These are phyloP conservation scores for Glomeris marginata DNA, from an alignment of 2,888 invertebrate genomes.

Conservation along the genomic window DNA sequence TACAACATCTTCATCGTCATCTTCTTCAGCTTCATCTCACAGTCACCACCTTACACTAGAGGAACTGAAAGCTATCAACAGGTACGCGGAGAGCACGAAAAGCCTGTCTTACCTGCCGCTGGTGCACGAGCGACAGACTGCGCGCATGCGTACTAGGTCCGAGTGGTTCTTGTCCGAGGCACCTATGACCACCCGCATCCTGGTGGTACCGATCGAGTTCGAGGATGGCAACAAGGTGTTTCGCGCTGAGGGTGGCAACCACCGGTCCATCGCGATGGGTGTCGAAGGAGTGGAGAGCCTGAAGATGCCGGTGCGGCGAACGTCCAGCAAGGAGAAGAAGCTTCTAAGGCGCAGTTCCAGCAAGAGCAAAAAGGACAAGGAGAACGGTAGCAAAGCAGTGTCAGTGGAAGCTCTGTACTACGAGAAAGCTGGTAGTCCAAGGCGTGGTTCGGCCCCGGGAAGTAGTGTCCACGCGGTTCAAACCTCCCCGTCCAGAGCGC, in stretches of 20 bases:
- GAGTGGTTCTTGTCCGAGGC: constrained; percentile 84
- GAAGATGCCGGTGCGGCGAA: constrained; percentile 29
- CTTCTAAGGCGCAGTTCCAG: constrained; percentile 35
- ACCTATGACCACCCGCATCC: constrained; percentile 27
- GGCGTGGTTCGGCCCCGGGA: constrained; percentile 11
- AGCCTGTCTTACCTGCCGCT: constrained; percentile 80
- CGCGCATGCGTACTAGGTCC: constrained; percentile 88
- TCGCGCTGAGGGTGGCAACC: constrained; percentile 28
- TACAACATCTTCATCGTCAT: constrained; percentile 13
- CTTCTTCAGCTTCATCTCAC: constrained; percentile 13
- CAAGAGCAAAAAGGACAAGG: constrained; percentile 37
- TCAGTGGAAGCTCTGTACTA: constrained; percentile 14
- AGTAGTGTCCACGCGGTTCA: constrained; percentile 9
- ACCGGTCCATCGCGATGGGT: background rate
- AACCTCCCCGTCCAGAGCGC: constrained; percentile 13
- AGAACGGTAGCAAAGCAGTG: constrained; percentile 29
- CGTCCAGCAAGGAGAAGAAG: constrained; percentile 34
- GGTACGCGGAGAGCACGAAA: constrained; percentile 80
- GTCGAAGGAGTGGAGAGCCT: background rate
- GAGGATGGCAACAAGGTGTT: constrained; percentile 34
- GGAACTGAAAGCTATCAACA: constrained; percentile 68
- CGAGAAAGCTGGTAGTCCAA: constrained; percentile 21
- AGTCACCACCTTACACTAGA: constrained; percentile 55
- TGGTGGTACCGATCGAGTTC: constrained; percentile 33
- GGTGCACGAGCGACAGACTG: constrained; percentile 91